Evolutionary conservation across 1,140 invertebrate species (phyloP).

Genomic region (Whitmania pigra): DNA sequence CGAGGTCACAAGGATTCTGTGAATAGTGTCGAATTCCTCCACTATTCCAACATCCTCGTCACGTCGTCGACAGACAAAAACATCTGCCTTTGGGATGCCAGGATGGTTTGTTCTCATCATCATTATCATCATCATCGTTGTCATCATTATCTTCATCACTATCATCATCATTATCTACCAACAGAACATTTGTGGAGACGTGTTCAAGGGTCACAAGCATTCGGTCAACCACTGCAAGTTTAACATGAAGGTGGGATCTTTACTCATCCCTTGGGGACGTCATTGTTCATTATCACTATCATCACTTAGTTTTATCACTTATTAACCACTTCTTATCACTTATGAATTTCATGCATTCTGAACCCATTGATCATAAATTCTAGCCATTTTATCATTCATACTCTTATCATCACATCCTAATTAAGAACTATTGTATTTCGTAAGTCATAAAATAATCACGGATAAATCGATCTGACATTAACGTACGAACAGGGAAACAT

Average conservation of each 20-base stretch:
- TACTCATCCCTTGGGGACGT: background rate
- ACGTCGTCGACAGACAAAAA: slow-evolving; percentile 43
- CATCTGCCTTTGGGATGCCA: slow-evolving; percentile 42
- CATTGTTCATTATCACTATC: too few species aligned
- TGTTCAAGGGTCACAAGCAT: slow-evolving; percentile 42
- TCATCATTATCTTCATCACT: too few species aligned
- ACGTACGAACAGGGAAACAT: slow-evolving; percentile 35
- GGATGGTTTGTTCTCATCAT: slow-evolving; percentile 31
- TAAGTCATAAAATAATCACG: background rate
- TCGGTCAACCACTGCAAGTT: slow-evolving; percentile 40
- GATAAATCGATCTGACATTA: background rate
- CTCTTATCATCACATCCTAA: too few species aligned
- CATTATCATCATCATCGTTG: too few species aligned
- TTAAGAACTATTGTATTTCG: background rate
- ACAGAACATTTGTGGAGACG: slow-evolving; percentile 41
- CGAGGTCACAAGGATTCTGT: slow-evolving; percentile 42
- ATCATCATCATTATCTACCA: too few species aligned
- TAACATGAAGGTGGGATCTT: slow-evolving; percentile 35
- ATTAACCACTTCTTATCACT: too few species aligned
- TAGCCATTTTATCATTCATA: too few species aligned
- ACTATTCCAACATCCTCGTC: slow-evolving; percentile 40
- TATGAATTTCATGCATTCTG: too few species aligned
- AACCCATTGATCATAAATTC: too few species aligned
- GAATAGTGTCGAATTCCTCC: slow-evolving; percentile 41
- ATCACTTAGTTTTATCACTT: too few species aligned